Percentiles rank a stretch among this genome's conserved stretches.
phyloP scores from a whole-genome alignment of 1,140 invertebrate species.

The Drosophila leontia region DNA sequence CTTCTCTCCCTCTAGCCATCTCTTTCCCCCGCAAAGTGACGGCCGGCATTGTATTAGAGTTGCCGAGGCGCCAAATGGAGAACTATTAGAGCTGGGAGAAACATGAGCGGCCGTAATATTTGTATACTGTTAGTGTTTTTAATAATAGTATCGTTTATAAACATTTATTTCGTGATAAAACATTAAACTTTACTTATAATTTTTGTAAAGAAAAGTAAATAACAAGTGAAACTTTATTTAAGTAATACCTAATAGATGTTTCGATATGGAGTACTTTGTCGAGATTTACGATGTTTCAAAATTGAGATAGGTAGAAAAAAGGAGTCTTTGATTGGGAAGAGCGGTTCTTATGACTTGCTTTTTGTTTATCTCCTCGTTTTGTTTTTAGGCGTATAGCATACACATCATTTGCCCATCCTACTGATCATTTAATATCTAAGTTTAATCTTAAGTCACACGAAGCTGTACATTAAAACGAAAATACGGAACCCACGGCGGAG shows the following conservation, averaged over 20 bases:
- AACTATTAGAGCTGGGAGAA: constrained; percentile 9
- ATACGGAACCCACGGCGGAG: constrained; percentile 42
- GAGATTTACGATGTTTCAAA: constrained; percentile 15
- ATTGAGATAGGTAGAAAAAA: constrained; percentile 5
- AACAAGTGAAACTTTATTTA: neutral
- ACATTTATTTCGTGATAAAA: neutral
- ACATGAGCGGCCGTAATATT: too few relatives aligned
- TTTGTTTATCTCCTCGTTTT: constrained; percentile 31
- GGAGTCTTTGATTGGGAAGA: constrained; percentile 3
- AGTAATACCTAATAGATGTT: neutral
- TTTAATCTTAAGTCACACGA: constrained; percentile 66
- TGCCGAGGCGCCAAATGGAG: constrained; percentile 41
- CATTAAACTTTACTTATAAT: neutral
- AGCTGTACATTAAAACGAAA: constrained; percentile 25
- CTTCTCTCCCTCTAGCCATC: constrained; percentile 56
- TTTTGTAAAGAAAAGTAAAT: neutral
- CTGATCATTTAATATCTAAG: constrained; percentile 66
- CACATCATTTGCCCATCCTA: constrained; percentile 52
- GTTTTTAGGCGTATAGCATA: constrained; percentile 34
- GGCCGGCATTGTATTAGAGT: constrained; percentile 52
- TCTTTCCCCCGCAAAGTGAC: constrained; percentile 33
- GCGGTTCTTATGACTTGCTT: constrained; percentile 13
- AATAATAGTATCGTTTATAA: neutral
- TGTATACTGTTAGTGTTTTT: neutral
- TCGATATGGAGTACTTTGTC: neutral